Evolutionary conservation across 2,888 invertebrate species (phyloP), one percentile per base, ranked within the genome.

Genomic region (Alentia gelatinosa): DNA sequence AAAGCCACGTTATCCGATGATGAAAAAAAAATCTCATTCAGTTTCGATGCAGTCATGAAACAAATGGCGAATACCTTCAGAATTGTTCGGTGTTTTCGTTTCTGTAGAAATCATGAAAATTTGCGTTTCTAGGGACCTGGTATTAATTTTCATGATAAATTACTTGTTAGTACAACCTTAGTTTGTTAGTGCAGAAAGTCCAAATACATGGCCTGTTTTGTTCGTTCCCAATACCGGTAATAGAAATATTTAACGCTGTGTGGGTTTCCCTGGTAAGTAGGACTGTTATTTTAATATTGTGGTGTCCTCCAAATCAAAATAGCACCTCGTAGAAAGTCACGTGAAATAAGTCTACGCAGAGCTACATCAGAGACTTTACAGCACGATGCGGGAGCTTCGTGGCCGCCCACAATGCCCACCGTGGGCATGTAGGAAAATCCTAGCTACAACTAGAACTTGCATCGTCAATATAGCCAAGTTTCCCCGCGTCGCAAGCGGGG

Each of bases 11-110:
- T n/a, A n/a, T n/a, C n/a, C n/a, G n/a, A n/a, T n/a, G n/a, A n/a
- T n/a, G n/a, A n/a, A n/a, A n/a, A n/a, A n/a, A n/a, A 63, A 63
- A 63, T 63, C 63, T 63, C 63, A 63, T 63, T 63, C 15, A 63
- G 63, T 63, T 12, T 63, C 63, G 26, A 12, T 26, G 26, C 63
- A n/a, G 26, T n/a, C 63, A n/a, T 63, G 23, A 63, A 63, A 63
- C 63, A n/a, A n/a, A 5, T n/a, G 9, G 63, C 12, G 63, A 15
- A 15, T 5, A 63, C 26, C 5, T n/a, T 15, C n/a, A 63, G n/a
- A n/a, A n/a, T n/a, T n/a, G n/a, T n/a, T n/a, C n/a, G n/a, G n/a
- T n/a, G n/a, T n/a, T n/a, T n/a, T n/a, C n/a, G n/a, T n/a, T n/a
- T n/a, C n/a, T n/a, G n/a, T n/a, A n/a, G n/a, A n/a, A n/a, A n/a